Conservation (phyloP, 2,113 vertebrate genomes). For the Maccullochella peelii region DNA sequence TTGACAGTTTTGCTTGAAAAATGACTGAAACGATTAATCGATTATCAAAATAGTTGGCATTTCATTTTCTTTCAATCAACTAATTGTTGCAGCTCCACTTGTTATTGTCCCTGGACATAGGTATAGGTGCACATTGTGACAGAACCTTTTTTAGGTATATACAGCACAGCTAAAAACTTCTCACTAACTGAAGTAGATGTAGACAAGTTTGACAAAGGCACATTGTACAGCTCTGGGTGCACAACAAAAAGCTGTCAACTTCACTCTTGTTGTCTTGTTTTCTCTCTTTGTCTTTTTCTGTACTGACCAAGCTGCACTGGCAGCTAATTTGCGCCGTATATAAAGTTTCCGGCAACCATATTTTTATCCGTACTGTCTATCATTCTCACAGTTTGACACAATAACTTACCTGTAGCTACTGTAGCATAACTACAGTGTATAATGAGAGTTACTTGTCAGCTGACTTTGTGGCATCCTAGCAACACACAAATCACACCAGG, state of each 20-base stretch:
- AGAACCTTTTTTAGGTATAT: background rate
- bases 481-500: background rate
- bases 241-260: background rate
- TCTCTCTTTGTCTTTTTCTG: too few species aligned
- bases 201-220: background rate
- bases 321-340: too few species aligned
- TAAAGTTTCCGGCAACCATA: background rate
- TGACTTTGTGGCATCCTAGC: slow-evolving; percentile 45
- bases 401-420: background rate
- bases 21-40: too few species aligned
- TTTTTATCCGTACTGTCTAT: background rate
- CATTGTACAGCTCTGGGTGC: background rate
- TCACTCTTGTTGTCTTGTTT: too few species aligned
- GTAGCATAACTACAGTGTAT: background rate
- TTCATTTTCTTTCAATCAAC: too few species aligned
- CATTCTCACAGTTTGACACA: background rate
- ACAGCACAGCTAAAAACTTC: background rate
- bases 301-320: background rate
- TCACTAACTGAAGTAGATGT: background rate
- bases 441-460: slow-evolving; percentile 15
- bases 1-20: too few species aligned
- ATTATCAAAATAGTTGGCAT: too few species aligned
- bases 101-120: background rate
- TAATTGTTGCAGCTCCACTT: too few species aligned
- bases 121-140: background rate